Evolutionary conservation across 2,888 invertebrate genomes (phyloP).

Genomic region (Sarcophaga rosellei): DNA sequence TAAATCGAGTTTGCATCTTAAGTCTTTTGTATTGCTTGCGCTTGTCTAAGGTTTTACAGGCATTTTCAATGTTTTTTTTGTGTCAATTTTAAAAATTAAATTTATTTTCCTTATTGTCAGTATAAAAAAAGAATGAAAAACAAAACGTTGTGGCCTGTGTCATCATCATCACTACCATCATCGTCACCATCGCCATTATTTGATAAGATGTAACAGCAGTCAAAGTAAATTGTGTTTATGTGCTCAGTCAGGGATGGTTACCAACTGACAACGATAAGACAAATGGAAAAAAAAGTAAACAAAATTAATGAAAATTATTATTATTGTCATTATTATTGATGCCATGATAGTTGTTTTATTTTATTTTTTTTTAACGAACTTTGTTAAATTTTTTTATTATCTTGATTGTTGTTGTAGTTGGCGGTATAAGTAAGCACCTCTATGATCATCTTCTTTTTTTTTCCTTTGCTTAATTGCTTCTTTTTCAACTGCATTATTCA

Average conservation of each 20-base stretch:
- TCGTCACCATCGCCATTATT: neutral
- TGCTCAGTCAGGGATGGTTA: neutral
- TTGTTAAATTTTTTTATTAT: conserved; percentile 45
- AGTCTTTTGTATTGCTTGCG: conserved; percentile 26
- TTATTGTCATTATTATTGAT: conserved; percentile 51
- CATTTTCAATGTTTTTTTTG: neutral
- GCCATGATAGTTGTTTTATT: neutral
- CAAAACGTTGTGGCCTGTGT: neutral
- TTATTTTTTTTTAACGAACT: conserved; percentile 9
- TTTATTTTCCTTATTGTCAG: neutral
- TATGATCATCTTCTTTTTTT: neutral
- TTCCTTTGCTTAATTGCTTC: conserved; percentile 45
- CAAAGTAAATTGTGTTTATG: neutral
- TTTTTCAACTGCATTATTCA: conserved; percentile 18
- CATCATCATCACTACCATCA: too few species aligned
- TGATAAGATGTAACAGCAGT: conserved; percentile 4
- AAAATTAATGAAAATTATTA: conserved; percentile 44
- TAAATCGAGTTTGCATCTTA: conserved; percentile 39
- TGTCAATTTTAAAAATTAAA: conserved; percentile 4
- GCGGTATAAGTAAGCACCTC: conserved; percentile 35
- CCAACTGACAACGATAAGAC: neutral
- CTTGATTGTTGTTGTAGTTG: neutral
- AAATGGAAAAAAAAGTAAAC: too few species aligned
- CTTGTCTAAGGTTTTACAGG: neutral
- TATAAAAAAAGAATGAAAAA: neutral